Evolutionary conservation across 2,113 vertebrate genomes (phyloP).

Genomic region (Lasiurus cinereus): DNA sequence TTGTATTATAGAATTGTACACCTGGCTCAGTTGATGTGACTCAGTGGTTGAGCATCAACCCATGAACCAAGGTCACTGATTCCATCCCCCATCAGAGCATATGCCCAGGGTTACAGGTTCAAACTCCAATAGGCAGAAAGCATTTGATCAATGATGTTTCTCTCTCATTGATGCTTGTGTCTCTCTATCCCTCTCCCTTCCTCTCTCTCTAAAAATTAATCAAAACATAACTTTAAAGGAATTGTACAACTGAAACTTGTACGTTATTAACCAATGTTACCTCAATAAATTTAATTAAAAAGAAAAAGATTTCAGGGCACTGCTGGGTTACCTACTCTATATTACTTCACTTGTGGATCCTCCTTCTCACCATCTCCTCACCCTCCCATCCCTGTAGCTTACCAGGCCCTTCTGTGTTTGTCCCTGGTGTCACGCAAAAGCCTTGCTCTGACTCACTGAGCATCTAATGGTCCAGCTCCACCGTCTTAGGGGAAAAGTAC

Average conservation of each 20-base stretch:
- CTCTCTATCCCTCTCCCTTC: too few relatives aligned
- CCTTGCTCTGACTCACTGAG: not conserved
- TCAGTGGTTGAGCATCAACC: too few relatives aligned
- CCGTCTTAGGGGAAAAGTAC: not conserved
- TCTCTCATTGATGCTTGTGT: too few relatives aligned
- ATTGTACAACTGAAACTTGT: not conserved
- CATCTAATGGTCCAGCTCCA: not conserved
- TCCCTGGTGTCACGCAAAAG: not conserved
- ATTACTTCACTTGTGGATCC: not conserved
- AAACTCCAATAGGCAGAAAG: too few relatives aligned
- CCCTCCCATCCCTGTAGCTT: not conserved
- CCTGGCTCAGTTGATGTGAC: not conserved
- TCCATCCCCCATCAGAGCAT: too few relatives aligned
- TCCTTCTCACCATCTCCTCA: not conserved
- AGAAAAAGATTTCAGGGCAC: not conserved
- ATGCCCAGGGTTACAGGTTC: too few relatives aligned
- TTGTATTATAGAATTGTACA: not conserved
- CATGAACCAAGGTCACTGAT: too few relatives aligned
- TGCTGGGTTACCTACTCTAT: not conserved
- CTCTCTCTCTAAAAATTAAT: too few relatives aligned
- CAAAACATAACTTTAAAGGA: not conserved
- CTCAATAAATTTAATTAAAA: not conserved
- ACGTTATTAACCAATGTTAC: not conserved
- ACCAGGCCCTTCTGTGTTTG: not conserved
- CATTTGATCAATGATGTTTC: too few relatives aligned